Evolutionary conservation across 2,888 invertebrate genomes (phyloP).

Genomic region (Thysanoteuthis rhombus): DNA sequence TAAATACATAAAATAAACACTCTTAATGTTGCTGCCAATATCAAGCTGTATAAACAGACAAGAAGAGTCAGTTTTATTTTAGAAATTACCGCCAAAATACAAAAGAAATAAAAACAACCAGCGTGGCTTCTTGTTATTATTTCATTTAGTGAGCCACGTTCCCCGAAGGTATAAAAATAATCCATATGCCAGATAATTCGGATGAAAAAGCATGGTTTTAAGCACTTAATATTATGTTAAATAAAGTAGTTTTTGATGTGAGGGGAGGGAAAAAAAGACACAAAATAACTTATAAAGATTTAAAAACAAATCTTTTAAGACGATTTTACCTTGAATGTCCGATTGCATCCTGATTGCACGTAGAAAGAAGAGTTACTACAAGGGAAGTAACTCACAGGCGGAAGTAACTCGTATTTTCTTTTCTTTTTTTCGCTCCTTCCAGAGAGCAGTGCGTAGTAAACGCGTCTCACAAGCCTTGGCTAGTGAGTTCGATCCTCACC

Average conservation of each 20-base stretch:
- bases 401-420: not conserved
- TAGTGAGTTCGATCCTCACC: not conserved
- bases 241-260: too few relatives aligned
- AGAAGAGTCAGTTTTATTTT: not conserved
- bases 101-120: not conserved
- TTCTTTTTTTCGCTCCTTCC: not conserved
- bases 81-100: not conserved
- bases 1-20: too few relatives aligned
- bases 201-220: too few relatives aligned
- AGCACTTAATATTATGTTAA: too few relatives aligned
- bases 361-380: not conserved
- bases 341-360: not conserved
- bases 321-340: not conserved
- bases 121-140: not conserved
- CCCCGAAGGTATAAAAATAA: too few relatives aligned
- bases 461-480: too few relatives aligned
- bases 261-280: too few relatives aligned
- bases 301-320: too few relatives aligned
- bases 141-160: not conserved
- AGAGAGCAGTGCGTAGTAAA: not conserved
- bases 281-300: not conserved
- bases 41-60: too few relatives aligned
- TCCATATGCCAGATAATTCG: too few relatives aligned
- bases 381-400: not conserved
- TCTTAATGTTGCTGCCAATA: too few relatives aligned